A percentile compares a stretch with the other conserved stretches of the same genome.
Conservation (phyloP, 2,797 vertebrate species). For the Aeoliscus strigatus region DNA sequence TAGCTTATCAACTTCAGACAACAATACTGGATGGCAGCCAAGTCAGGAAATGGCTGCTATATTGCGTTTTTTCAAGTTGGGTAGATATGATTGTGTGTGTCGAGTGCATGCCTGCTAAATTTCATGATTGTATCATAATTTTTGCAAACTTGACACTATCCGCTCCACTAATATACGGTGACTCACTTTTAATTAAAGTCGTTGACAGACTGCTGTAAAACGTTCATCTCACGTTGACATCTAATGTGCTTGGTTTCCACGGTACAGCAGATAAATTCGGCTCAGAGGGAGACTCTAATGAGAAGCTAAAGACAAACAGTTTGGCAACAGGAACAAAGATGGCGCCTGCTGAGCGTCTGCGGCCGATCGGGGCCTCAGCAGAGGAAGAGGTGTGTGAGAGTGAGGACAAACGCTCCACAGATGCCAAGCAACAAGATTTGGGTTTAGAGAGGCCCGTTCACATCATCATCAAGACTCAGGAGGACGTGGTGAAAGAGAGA, state of each 20-base stretch:
- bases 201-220: too few species aligned
- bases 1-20: too few species aligned
- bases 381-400: slow-evolving; percentile 64
- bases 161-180: too few species aligned
- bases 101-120: too few species aligned
- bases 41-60: too few species aligned
- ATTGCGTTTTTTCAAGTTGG: too few species aligned
- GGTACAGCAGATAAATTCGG: slow-evolving; percentile 53
- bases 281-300: slow-evolving; percentile 46
- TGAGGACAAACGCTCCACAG: slow-evolving; percentile 23
- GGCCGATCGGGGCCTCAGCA: slow-evolving; percentile 72
- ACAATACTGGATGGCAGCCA: too few species aligned
- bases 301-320: slow-evolving; percentile 64
- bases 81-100: too few species aligned
- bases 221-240: slow-evolving; percentile 1
- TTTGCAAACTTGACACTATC: too few species aligned
- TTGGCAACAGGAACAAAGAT: slow-evolving; percentile 49
- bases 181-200: too few species aligned
- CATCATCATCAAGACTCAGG: slow-evolving; percentile 71
- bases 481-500: slow-evolving; percentile 45
- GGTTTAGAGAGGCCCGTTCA: slow-evolving; percentile 67
- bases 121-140: too few species aligned
- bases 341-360: slow-evolving; percentile 58
- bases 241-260: slow-evolving; percentile 17
- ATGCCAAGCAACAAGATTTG: slow-evolving; percentile 35